A percentile compares a stretch with the other conserved stretches of the same genome.
These are phyloP conservation scores for Poeciliopsis turrubarensis DNA, from an alignment of 2,113 vertebrate genomes.

Conservation along the genomic window DNA sequence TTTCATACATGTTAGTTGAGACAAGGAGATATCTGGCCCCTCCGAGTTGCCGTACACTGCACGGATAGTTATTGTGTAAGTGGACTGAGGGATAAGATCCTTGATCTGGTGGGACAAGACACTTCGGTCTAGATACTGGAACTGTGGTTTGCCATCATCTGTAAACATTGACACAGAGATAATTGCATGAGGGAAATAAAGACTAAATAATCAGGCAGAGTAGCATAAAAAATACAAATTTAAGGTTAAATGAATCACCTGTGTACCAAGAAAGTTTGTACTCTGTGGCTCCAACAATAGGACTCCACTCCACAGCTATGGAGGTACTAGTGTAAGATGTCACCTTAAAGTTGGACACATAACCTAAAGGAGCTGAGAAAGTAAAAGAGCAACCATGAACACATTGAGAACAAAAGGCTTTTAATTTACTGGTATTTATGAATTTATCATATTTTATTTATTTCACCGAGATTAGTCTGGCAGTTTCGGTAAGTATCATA, in stretches of 20 bases:
- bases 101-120: conserved; percentile 74
- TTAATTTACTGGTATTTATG: background rate
- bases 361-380: conserved; percentile 85
- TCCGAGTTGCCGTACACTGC: conserved; percentile 83
- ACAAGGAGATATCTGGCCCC: conserved; percentile 84
- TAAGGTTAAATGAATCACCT: conserved; percentile 29
- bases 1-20: conserved; percentile 84
- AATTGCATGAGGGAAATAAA: background rate
- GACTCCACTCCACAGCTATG: conserved; percentile 83
- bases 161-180: background rate
- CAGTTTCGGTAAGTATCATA: background rate
- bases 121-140: conserved; percentile 77
- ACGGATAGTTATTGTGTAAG: conserved; percentile 79
- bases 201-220: background rate
- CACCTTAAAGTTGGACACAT: conserved; percentile 88
- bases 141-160: conserved; percentile 73
- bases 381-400: background rate
- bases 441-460: background rate
- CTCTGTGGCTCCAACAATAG: conserved; percentile 85
- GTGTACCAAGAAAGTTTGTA: conserved; percentile 86
- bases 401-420: background rate
- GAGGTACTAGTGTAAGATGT: conserved; percentile 81
- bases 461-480: background rate
- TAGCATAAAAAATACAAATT: no score
- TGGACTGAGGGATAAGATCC: conserved; percentile 76